Evolutionary conservation across 2,113 vertebrate species (phyloP).

Genomic region (Melanostigma gelatinosum): DNA sequence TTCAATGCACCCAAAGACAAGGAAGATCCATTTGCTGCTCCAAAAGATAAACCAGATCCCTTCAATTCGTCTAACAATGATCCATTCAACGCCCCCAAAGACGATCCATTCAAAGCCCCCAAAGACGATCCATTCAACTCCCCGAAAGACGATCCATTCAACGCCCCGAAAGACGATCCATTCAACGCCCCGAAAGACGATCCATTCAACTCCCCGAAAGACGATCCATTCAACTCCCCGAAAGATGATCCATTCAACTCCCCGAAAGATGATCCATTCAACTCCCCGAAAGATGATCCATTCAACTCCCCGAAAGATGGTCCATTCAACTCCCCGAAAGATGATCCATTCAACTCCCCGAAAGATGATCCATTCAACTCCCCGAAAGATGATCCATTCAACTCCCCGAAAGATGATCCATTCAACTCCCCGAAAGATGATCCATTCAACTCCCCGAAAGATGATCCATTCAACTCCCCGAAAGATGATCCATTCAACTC

Average conservation of each 20-base stretch:
- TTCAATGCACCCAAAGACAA: conserved; percentile 48
- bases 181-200: conserved; percentile 44
- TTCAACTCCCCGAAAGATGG: conserved; percentile 35
- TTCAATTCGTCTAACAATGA: conserved; percentile 42
- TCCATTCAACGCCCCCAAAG: conserved; percentile 13
- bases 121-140: conserved; percentile 16
- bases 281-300: neutral
- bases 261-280: conserved; percentile 38
- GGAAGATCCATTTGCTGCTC: conserved; percentile 53
- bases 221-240: conserved; percentile 22
- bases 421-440: conserved; percentile 38
- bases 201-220: conserved; percentile 18
- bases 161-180: neutral
- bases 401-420: conserved; percentile 31
- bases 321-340: conserved; percentile 18
- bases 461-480: conserved; percentile 10
- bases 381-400: conserved; percentile 35
- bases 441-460: conserved; percentile 18
- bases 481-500: neutral
- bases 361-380: conserved; percentile 41
- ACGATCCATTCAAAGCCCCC: conserved; percentile 26
- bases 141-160: conserved; percentile 15
- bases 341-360: conserved; percentile 28
- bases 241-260: conserved; percentile 37
- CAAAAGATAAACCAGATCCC: conserved; percentile 55